phyloP scores from a whole-genome alignment of 1,140 invertebrate genomes.

The Camponotus vicinus region DNA sequence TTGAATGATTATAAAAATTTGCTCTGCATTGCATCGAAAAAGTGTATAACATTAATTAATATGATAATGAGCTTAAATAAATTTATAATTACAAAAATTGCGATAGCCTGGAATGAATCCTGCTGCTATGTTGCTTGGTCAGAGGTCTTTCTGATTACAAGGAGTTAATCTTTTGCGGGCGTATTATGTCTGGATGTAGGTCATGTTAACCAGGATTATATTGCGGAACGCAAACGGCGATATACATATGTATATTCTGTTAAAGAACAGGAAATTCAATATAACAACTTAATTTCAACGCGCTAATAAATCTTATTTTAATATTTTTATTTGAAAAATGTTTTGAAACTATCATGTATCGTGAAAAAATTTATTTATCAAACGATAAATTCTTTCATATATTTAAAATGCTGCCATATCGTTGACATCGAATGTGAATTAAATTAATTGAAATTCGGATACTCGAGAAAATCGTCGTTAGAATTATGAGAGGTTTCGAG shows the following conservation, averaged over 20 bases:
- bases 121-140: slow-evolving; percentile 22
- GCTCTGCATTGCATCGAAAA: not conserved
- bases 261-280: slow-evolving; percentile 17
- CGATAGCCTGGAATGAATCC: slow-evolving; percentile 23
- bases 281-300: not conserved
- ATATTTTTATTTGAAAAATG: not conserved
- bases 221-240: not conserved
- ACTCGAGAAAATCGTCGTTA: not conserved
- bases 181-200: slow-evolving; percentile 55
- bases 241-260: not conserved
- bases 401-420: not conserved
- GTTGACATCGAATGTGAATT: not conserved
- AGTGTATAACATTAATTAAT: not conserved
- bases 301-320: slow-evolving; percentile 2
- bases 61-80: not conserved
- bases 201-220: slow-evolving; percentile 44
- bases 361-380: not conserved
- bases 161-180: slow-evolving; percentile 56
- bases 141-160: slow-evolving; percentile 49
- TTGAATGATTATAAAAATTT: not conserved
- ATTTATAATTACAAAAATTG: not conserved
- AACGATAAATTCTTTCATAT: not conserved
- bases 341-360: not conserved
- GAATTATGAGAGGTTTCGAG: not conserved
- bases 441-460: not conserved